Percentiles rank a stretch among this genome's conserved stretches.
phyloP scores from a whole-genome alignment of 2,797 vertebrate genomes.

The Botia almorhae region DNA sequence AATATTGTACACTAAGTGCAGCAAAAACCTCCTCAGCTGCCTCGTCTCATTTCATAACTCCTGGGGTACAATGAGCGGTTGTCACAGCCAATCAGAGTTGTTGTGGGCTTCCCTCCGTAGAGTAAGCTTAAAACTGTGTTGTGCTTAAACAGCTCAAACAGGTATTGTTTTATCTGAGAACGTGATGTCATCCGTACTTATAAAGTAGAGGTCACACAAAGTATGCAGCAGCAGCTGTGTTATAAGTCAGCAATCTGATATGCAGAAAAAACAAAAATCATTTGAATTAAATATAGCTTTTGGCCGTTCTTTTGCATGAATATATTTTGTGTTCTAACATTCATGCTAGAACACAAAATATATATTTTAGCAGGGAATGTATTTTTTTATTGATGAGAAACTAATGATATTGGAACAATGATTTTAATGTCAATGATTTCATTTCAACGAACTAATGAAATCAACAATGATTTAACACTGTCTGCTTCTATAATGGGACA shows the following conservation, averaged over 20 bases:
- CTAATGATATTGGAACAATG: neutral
- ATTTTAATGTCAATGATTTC: no score
- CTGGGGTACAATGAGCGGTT: slow-evolving; percentile 25
- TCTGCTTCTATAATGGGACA: neutral
- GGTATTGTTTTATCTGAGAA: slow-evolving; percentile 29
- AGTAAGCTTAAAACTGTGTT: neutral
- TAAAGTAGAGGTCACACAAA: neutral
- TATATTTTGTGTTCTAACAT: no score
- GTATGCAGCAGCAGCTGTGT: neutral
- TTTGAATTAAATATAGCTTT: no score
- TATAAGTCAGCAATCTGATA: slow-evolving; percentile 17
- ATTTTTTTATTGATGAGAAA: neutral
- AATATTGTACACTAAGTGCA: slow-evolving; percentile 50
- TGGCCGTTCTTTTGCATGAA: neutral
- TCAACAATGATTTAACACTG: no score
- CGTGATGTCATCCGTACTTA: no score
- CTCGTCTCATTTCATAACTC: slow-evolving; percentile 36
- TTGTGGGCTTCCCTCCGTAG: neutral
- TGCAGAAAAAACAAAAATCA: neutral
- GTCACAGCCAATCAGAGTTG: slow-evolving; percentile 22
- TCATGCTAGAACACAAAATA: slow-evolving; percentile 5
- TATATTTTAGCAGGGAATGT: neutral
- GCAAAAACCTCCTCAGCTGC: slow-evolving; percentile 18
- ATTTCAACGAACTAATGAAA: no score
- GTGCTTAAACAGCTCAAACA: neutral